Base-by-base conservation (phyloP, 2,888 invertebrate species). In the Ryuthela nishihirai region DNA sequence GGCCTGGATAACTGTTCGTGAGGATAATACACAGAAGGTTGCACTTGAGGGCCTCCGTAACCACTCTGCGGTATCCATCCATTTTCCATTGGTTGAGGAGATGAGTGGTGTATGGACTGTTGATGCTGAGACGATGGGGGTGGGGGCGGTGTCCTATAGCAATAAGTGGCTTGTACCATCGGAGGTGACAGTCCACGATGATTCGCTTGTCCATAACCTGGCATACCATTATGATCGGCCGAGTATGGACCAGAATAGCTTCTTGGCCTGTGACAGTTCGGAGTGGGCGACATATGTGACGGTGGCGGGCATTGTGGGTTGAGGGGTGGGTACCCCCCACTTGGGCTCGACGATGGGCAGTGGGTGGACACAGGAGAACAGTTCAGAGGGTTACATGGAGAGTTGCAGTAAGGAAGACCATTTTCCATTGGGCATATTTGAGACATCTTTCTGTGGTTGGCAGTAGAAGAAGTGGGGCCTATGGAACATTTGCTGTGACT, bases 111-210 rank as follows among this genome's bases (percentile, higher is more conserved):
- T 18, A 53, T 45, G 15, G 53, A 40, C 12, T 41, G 49, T 34
- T 34, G 29, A 10, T 53, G 62, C 17, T 59, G 53, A 38, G 38
- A 45, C 7, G 58, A 49, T 12, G 58, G 44, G 7, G 63, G 34
- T 23, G 54, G 54, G 9, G 62, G 56, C 4, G 63, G 54, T 18
- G 63, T 55, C 24, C 63, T 49, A 29, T 63, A 63, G 35, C 63
- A 63, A 23, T 60, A 62, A 32, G 9, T 44, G 9, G 48, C 44
- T 29, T 50, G 55, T 29, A 48, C 53, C 9, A 59, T 48, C 15
- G 32, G 49, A 3, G 63, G 63, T 1, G 63, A 59, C 6, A 58
- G 21, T 25, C 54, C 59, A 40, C 63, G 41, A 15, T 63, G 63
- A 32, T 42, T 58, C 9, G 32, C 41, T 35, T 59, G 58, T n/a